These are phyloP conservation scores for Actinia tenebrosa DNA, from an alignment of 64 coral and sea anemone species.

Conservation along the genomic window DNA sequence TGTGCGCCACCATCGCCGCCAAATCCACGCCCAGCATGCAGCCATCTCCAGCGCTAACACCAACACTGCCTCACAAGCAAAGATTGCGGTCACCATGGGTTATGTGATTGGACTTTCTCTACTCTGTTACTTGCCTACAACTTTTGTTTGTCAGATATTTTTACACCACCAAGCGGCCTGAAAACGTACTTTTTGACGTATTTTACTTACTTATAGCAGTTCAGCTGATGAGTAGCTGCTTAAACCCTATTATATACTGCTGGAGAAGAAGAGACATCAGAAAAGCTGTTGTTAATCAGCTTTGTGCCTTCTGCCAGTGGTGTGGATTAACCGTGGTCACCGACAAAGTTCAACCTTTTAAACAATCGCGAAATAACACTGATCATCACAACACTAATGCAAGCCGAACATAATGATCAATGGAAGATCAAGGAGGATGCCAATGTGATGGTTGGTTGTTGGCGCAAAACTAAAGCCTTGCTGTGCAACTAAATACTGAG, in stretches of 20 bases:
- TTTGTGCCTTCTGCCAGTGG: background rate
- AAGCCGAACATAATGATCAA: too few relatives aligned
- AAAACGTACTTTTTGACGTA: background rate
- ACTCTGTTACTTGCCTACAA: background rate
- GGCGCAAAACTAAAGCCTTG: too few relatives aligned
- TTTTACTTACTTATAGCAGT: background rate
- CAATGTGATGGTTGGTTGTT: too few relatives aligned
- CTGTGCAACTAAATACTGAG: too few relatives aligned
- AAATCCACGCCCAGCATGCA: background rate
- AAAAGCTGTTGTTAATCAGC: background rate
- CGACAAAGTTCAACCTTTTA: too few relatives aligned
- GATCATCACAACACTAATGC: too few relatives aligned
- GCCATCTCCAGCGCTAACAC: background rate
- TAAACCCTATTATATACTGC: conserved; percentile 12
- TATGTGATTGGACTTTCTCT: background rate
- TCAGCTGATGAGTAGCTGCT: background rate
- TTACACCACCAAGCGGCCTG: background rate
- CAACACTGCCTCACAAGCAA: background rate
- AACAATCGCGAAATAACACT: too few relatives aligned
- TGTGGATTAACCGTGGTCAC: background rate
- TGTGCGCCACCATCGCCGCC: background rate
- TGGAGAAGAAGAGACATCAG: conserved; percentile 13
- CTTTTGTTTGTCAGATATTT: background rate
- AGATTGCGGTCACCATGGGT: background rate
- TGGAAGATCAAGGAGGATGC: too few relatives aligned